Conservation (phyloP, 2,888 invertebrate genomes). For the Charanyca ferruginea region DNA sequence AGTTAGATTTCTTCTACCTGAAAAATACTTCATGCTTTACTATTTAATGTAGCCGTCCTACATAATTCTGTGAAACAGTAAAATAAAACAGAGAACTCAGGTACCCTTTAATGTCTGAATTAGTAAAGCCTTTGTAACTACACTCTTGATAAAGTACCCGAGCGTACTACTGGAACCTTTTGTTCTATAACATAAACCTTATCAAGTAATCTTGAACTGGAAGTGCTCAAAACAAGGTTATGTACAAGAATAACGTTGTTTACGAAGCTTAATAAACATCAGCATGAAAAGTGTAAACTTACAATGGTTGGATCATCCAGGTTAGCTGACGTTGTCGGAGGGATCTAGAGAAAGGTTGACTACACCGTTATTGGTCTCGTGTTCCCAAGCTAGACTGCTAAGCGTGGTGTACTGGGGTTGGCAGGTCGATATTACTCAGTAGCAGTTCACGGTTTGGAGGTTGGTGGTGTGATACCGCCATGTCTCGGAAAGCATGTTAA, state of each 20-base stretch:
- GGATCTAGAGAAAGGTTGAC: neutral
- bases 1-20: neutral
- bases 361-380: too few species aligned
- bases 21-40: neutral
- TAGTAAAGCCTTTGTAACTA: constrained; percentile 36
- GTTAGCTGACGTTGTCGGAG: neutral
- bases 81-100: constrained; percentile 17
- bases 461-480: neutral
- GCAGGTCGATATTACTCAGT: neutral
- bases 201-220: constrained; percentile 8
- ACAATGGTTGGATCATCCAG: neutral
- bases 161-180: constrained; percentile 30
- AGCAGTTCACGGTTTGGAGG: neutral
- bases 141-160: constrained; percentile 26
- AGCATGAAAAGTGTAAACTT: neutral
- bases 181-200: constrained; percentile 40
- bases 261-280: neutral
- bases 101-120: constrained; percentile 41
- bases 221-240: constrained; percentile 7
- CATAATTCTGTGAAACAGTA: constrained; percentile 13
- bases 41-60: constrained; percentile 4
- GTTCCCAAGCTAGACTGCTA: too few species aligned
- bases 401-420: too few species aligned
- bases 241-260: constrained; percentile 2
- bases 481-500: neutral